A percentile compares a stretch with the other conserved stretches of the same genome.
Conservation (phyloP, 2,888 invertebrate genomes). For the Octonoba sinensis region DNA sequence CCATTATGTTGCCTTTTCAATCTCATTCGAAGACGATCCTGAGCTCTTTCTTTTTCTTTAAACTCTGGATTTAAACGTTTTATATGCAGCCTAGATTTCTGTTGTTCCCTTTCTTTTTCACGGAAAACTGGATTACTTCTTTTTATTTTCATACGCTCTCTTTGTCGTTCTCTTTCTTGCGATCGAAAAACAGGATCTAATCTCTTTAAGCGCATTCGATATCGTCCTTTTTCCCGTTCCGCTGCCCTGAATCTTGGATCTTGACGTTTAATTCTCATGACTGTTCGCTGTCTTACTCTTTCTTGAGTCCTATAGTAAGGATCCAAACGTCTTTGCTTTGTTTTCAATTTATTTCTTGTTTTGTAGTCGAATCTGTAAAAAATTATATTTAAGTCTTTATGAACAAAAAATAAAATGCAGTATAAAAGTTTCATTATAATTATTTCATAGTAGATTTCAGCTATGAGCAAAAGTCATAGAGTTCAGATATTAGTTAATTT, state of each 20-base stretch:
- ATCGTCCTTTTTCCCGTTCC: slow-evolving; percentile 55
- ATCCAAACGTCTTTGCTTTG: slow-evolving; percentile 48
- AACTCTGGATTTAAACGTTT: slow-evolving; percentile 49
- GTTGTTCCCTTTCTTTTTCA: slow-evolving; percentile 55
- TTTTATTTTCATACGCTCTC: slow-evolving; percentile 57
- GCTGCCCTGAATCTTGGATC: slow-evolving; percentile 54
- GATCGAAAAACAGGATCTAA: slow-evolving; percentile 53
- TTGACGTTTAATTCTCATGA: slow-evolving; percentile 56
- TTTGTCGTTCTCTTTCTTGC: slow-evolving; percentile 50
- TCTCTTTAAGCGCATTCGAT: slow-evolving; percentile 47
- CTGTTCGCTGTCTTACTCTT: slow-evolving; percentile 52
- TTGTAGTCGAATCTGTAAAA: slow-evolving; percentile 50
- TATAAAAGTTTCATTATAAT: not conserved
- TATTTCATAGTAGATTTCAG: too few species aligned
- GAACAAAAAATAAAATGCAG: not conserved
- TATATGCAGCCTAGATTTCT: slow-evolving; percentile 39
- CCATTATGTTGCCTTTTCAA: slow-evolving; percentile 39
- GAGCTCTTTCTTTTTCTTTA: slow-evolving; percentile 50
- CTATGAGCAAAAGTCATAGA: too few species aligned
- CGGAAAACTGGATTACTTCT: slow-evolving; percentile 53
- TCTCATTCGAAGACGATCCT: slow-evolving; percentile 30
- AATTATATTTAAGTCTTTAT: not conserved
- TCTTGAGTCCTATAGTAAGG: slow-evolving; percentile 51
- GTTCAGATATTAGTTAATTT: too few species aligned
- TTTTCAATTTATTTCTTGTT: slow-evolving; percentile 54